Evolutionary conservation across 2,113 vertebrate genomes (phyloP), one percentile per base, ranked within the genome.

Genomic region (Malurus cyaneus): DNA sequence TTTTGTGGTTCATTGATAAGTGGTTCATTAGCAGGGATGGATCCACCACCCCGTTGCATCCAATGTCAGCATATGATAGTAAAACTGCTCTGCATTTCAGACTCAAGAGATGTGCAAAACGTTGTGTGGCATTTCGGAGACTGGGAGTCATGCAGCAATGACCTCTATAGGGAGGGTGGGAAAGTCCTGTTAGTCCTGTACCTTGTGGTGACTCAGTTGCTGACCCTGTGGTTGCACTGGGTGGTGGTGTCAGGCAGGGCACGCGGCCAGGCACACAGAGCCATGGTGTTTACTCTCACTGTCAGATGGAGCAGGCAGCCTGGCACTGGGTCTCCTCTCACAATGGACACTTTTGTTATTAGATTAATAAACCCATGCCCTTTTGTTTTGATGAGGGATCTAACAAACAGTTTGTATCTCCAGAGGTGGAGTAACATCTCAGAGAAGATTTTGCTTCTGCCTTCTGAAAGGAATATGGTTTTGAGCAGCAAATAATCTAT

Each of bases 301-400:
- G 97, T 91, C 90, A 93, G 91, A 92, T 44, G 89, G 42, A 93
- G 73, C 89, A 91, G 77, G 84, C 93, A 91, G 96, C 93, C 94
- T 96, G 94, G 93, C 94, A 96, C 95, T 89, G 79, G 54, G 57
- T 70, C 36, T 46, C 47, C 53, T 66, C 89, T 87, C 72, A 97
- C 97, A 97, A 97, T 85, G 71, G 62, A 26, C 50, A 77, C 88
- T 92, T 88, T 73, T 96, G 93, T 97, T 86, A n/a, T 74, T 82
- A 52, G 59, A 78, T 88, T 95, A 92, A 84, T 92, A 92, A 88
- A 88, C 65, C 74, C 64, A 0, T 67, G 87, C 71, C 78, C 80
- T 94, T 96, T 97, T 96, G 94, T 96, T 95, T 94, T 92, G 84
- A 86, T 36, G 77, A 89, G 79, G 78, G 84, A 93, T 96, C 90